Evolutionary conservation across 2,888 invertebrate genomes (phyloP).

Genomic region (Xanthia togata): DNA sequence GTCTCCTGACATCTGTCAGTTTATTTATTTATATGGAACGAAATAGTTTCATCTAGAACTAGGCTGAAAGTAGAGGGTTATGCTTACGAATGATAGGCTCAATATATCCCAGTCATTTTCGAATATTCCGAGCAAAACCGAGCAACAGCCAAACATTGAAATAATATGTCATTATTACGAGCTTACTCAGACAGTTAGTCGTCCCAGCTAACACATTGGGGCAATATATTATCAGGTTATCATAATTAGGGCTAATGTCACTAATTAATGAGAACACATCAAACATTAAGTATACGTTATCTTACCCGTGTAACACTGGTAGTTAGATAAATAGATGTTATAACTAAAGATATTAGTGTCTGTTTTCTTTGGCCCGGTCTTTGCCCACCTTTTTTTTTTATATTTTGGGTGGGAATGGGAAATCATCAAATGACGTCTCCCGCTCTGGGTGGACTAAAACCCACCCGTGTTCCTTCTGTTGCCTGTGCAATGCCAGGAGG

Average conservation of each 20-base stretch:
- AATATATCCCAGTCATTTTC: not conserved
- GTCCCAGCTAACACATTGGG: slow-evolving; percentile 16
- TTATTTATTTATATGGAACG: too few relatives aligned
- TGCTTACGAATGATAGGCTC: not conserved
- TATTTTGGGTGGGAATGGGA: too few relatives aligned
- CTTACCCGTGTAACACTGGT: slow-evolving; percentile 17
- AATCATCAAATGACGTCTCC: too few relatives aligned
- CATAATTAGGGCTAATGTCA: slow-evolving; percentile 48
- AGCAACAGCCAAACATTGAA: not conserved
- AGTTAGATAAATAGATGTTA: slow-evolving; percentile 9
- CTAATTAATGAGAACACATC: slow-evolving; percentile 35
- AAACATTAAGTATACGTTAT: slow-evolving; percentile 32
- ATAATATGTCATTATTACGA: slow-evolving; percentile 11
- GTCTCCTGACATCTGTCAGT: too few relatives aligned
- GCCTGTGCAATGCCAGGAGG: too few relatives aligned
- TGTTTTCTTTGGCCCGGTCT: slow-evolving; percentile 1
- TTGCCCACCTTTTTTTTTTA: too few relatives aligned
- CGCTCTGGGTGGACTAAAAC: too few relatives aligned
- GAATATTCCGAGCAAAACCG: not conserved
- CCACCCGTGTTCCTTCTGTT: too few relatives aligned
- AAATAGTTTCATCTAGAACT: not conserved
- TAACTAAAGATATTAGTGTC: not conserved
- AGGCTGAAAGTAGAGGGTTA: not conserved
- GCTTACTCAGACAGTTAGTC: slow-evolving; percentile 13
- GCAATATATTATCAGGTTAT: slow-evolving; percentile 57